A percentile compares a stretch with the other conserved stretches of the same genome.
Conservation (phyloP, 2,113 vertebrate genomes). For the Ciconia boyciana region DNA sequence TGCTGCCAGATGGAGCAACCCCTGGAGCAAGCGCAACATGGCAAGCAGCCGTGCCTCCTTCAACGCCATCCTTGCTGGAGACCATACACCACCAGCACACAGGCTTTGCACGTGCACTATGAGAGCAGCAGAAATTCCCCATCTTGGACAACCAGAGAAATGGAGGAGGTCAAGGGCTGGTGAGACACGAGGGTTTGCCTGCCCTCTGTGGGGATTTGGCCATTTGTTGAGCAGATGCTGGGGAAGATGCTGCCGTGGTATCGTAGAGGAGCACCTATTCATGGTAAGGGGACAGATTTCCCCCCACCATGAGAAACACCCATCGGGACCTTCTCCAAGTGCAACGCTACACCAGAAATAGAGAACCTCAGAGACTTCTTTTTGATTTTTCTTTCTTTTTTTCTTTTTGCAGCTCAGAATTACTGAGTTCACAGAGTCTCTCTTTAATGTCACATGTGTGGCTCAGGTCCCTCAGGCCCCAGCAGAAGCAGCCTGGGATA, state of each 20-base stretch:
- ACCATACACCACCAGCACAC: not conserved
- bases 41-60: not conserved
- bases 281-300: not conserved
- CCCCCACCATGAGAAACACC: not conserved
- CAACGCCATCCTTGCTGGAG: not conserved
- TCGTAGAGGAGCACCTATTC: accelerated
- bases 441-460: not conserved
- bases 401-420: not conserved
- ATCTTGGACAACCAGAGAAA: not conserved
- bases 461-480: conserved; percentile 47
- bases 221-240: not conserved
- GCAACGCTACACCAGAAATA: not conserved
- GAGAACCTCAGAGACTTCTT: not conserved
- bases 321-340: not conserved
- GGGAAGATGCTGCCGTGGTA: not conserved
- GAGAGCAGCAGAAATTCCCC: not conserved
- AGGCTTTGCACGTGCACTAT: not conserved
- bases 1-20: not conserved
- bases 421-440: not conserved
- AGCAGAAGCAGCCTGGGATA: conserved; percentile 57
- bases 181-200: accelerated
- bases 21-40: accelerated
- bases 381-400: not conserved
- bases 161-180: not conserved
- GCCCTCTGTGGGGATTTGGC: no score